phyloP scores from a whole-genome alignment of 1,140 invertebrate species.

The Nasonia vitripennis region DNA sequence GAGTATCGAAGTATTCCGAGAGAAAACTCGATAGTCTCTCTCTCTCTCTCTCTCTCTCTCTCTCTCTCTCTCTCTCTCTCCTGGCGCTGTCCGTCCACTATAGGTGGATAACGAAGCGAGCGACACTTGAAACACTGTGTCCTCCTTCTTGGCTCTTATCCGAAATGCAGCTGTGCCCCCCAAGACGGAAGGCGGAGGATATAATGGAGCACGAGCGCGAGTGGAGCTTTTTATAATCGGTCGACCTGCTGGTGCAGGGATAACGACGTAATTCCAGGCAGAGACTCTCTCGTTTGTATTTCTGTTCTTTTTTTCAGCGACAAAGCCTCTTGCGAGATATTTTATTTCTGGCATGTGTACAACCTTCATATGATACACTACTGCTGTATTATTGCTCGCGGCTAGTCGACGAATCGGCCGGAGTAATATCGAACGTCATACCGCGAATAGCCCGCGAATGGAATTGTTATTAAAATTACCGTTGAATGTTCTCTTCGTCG shows the following conservation, averaged over 20 bases:
- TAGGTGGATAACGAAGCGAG: neutral
- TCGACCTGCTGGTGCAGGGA: neutral
- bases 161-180: neutral
- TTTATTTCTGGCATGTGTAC: too few species aligned
- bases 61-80: neutral
- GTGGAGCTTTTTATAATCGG: neutral
- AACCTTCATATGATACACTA: too few species aligned
- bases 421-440: too few species aligned
- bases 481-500: too few species aligned
- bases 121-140: constrained; percentile 16
- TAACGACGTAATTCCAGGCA: constrained; percentile 36
- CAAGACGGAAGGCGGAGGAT: neutral
- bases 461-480: too few species aligned
- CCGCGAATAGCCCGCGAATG: too few species aligned
- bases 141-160: constrained; percentile 14
- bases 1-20: constrained; percentile 52
- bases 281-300: neutral
- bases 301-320: neutral
- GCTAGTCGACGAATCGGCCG: neutral
- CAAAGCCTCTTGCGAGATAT: neutral
- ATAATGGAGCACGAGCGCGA: neutral
- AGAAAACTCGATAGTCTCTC: constrained; percentile 38
- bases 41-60: neutral
- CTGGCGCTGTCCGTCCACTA: neutral
- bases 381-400: too few species aligned